phyloP scores from a whole-genome alignment of 2,797 vertebrate species.

The Cynopterus sphinx region DNA sequence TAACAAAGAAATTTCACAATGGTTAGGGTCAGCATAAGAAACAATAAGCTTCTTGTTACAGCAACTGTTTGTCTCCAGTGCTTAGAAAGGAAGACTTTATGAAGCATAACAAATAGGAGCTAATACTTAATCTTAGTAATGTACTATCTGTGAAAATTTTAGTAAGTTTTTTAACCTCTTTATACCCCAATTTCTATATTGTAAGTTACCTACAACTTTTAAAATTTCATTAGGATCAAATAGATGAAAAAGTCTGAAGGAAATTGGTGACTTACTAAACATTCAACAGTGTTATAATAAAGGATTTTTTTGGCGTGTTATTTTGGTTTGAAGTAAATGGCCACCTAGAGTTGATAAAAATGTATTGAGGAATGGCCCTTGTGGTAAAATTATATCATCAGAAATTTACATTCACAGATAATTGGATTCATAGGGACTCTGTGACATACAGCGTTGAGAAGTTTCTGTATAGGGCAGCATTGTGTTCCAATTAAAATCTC shows the following conservation, averaged over 20 bases:
- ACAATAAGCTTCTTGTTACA: not conserved
- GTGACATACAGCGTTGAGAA: not conserved
- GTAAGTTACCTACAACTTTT: not conserved
- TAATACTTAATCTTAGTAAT: not conserved
- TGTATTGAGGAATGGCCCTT: not conserved
- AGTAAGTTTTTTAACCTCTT: not conserved
- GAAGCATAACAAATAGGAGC: not conserved
- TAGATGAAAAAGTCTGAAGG: not conserved
- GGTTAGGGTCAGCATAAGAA: not conserved
- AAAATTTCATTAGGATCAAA: not conserved
- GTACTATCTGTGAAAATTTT: not conserved
- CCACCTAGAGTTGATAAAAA: not conserved
- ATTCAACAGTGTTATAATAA: not conserved
- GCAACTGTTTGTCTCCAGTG: not conserved
- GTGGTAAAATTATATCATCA: not conserved
- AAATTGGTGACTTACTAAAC: not conserved
- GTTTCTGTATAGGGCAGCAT: not conserved
- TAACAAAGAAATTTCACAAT: not conserved
- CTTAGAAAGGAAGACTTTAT: not conserved
- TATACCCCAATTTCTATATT: not conserved
- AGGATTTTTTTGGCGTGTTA: not conserved
- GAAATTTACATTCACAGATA: not conserved
- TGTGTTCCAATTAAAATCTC: not conserved
- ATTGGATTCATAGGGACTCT: not conserved
- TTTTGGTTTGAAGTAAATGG: conserved; percentile 19